Conservation (phyloP, 2,113 vertebrate genomes). For the Oxyruncus cristatus region DNA sequence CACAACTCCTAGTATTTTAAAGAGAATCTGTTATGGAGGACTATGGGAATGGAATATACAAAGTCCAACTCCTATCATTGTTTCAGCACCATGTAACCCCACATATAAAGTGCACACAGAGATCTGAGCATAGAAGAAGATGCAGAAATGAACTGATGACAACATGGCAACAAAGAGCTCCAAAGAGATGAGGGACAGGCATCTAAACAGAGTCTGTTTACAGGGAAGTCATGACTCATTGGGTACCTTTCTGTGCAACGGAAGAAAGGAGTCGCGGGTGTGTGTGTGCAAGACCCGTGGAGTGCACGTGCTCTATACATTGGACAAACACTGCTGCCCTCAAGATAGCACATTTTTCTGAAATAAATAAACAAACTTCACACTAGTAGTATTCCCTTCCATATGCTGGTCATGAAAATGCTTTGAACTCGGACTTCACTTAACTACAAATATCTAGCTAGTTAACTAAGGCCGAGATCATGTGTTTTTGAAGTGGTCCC, state of each 20-base stretch:
- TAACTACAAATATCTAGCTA: neutral
- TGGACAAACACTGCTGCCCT: neutral
- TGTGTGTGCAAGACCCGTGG: neutral
- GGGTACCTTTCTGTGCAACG: neutral
- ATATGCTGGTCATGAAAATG: neutral
- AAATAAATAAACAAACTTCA: neutral
- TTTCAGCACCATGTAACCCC: neutral
- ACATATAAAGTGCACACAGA: neutral
- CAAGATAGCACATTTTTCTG: neutral
- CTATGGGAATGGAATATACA: neutral
- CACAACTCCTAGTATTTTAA: neutral
- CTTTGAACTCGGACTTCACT: neutral
- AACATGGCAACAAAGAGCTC: neutral
- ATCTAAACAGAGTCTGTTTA: neutral
- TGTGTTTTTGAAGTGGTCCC: neutral
- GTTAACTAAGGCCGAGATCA: neutral
- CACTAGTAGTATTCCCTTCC: neutral
- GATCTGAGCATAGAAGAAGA: neutral
- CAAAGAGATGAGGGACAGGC: neutral
- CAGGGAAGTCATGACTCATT: neutral
- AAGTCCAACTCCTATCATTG: neutral
- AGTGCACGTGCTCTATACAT: fast-evolving
- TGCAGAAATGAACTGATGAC: neutral
- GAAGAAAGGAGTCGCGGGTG: neutral
- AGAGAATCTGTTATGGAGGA: neutral